Evolutionary conservation across 2,113 vertebrate genomes (phyloP), one percentile per base, ranked within the genome.

Genomic region (Nyctereutes procyonoides): DNA sequence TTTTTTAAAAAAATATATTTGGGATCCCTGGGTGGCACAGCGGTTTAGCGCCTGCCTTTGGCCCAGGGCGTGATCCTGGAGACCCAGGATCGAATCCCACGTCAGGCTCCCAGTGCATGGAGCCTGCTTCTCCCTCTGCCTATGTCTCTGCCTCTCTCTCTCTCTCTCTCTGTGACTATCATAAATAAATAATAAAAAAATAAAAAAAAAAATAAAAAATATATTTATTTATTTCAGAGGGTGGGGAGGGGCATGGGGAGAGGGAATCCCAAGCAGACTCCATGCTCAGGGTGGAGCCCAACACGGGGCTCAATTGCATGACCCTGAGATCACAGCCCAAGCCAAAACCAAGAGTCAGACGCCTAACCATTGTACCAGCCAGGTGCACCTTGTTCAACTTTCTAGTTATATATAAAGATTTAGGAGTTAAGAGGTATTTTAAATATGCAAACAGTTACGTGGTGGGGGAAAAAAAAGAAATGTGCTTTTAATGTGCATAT

Each of bases 341-440:
- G 65, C 15, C 65, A 69, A 69, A 69, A 69, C 32, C 65, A 69
- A 69, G 65, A n/a, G 32, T n/a, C n/a, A 32, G 65, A 69, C 14
- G 32, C 32, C 65, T 16, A 17, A 69, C 32, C 15, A 69, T 32
- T 69, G 65, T n/a, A 16, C 32, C 16, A 17, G 8, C 32, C 67
- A 69, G 67, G 67, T 69, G 67, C 3, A 32, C 16, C 30, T 84
- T 88, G 16, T 76, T 84, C 56, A 76, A 82, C 51, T 56, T 65
- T 84, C 24, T 82, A 92, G 38, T 20, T 88, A 55, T 32, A 82
- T 22, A 60, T 60, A 79, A 90, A 92, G 48, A 95, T 79, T 79
- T 80, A 97, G 58, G 16, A 80, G 28, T 85, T 93, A 90, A 87
- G 58, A 69, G 35, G 4, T 90, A 19, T 56, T 93, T 95, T 89